Conservation (phyloP, 2,113 vertebrate species). For the Shinisaurus crocodilurus region DNA sequence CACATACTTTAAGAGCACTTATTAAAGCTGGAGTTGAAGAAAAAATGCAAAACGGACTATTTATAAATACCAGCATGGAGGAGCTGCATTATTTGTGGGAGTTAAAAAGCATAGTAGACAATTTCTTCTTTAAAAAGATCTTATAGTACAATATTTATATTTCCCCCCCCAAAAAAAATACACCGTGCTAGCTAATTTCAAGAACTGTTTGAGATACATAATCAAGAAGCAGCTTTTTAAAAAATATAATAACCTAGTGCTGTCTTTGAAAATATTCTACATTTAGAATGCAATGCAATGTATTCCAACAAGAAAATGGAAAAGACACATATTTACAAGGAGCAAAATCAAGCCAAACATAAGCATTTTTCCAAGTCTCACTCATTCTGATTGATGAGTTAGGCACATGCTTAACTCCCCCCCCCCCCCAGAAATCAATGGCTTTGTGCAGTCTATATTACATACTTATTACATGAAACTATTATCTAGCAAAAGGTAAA, state of each 20-base stretch:
- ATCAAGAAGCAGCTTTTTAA: conserved; percentile 77
- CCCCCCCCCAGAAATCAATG: neutral
- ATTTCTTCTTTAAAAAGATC: conserved; percentile 71
- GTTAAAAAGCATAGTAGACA: conserved; percentile 70
- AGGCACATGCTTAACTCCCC: neutral
- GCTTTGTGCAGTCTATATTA: neutral
- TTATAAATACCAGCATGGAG: conserved; percentile 76
- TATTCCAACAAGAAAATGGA: conserved; percentile 53
- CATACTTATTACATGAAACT: neutral
- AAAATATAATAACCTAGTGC: conserved; percentile 81
- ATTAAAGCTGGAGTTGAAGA: conserved; percentile 2
- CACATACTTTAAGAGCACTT: neutral
- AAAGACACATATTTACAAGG: conserved; percentile 58
- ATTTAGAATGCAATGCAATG: conserved; percentile 79
- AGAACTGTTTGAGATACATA: conserved; percentile 76
- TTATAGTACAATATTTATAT: conserved; percentile 78
- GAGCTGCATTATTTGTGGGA: conserved; percentile 72
- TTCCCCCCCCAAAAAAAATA: conserved; percentile 62
- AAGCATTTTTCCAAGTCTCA: neutral
- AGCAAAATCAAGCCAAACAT: conserved; percentile 33
- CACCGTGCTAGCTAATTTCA: conserved; percentile 73
- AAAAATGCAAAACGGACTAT: conserved; percentile 61
- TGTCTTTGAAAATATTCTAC: conserved; percentile 75
- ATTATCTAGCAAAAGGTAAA: neutral
- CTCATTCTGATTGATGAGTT: neutral